phyloP scores from a whole-genome alignment of 2,113 vertebrate species.

The Epinephelus fuscoguttatus region DNA sequence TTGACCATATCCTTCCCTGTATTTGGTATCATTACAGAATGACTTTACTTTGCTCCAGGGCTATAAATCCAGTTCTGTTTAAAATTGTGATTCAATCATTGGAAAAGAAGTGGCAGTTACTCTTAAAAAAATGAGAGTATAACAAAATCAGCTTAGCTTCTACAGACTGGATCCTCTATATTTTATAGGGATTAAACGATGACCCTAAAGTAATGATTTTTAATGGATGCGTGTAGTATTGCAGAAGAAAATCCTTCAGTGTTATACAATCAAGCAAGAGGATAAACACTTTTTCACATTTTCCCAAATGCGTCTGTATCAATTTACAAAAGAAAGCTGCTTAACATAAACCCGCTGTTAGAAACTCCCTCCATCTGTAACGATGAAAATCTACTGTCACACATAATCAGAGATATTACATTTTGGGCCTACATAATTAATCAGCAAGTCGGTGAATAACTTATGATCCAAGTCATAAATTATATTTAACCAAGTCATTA shows the following conservation, averaged over 20 bases:
- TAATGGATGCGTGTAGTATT: slow-evolving; percentile 48
- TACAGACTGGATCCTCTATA: slow-evolving; percentile 41
- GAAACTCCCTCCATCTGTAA: slow-evolving; percentile 60
- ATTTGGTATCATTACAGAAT: slow-evolving; percentile 33
- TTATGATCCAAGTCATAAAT: slow-evolving; percentile 76
- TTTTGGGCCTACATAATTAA: slow-evolving; percentile 74
- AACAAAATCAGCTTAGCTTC: slow-evolving; percentile 68
- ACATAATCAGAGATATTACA: slow-evolving; percentile 74
- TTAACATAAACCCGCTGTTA: slow-evolving; percentile 61
- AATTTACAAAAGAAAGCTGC: slow-evolving; percentile 67
- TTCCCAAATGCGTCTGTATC: slow-evolving; percentile 59
- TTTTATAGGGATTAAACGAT: slow-evolving; percentile 61
- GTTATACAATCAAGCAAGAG: slow-evolving; percentile 56
- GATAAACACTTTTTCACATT: slow-evolving; percentile 67
- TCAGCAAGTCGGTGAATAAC: slow-evolving; percentile 72
- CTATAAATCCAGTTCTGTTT: slow-evolving; percentile 45
- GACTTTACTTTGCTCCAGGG: slow-evolving; percentile 39
- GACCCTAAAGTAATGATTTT: slow-evolving; percentile 64
- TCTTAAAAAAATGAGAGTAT: slow-evolving; percentile 47
- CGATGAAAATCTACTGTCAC: slow-evolving; percentile 70
- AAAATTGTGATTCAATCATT: slow-evolving; percentile 65
- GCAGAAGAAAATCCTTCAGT: slow-evolving; percentile 52
- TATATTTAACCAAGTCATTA: slow-evolving; percentile 76
- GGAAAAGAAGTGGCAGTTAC: slow-evolving; percentile 55
- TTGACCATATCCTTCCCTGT: slow-evolving; percentile 35